Base-by-base conservation (phyloP, 1,140 invertebrate genomes). In the Drosophila saltans region DNA sequence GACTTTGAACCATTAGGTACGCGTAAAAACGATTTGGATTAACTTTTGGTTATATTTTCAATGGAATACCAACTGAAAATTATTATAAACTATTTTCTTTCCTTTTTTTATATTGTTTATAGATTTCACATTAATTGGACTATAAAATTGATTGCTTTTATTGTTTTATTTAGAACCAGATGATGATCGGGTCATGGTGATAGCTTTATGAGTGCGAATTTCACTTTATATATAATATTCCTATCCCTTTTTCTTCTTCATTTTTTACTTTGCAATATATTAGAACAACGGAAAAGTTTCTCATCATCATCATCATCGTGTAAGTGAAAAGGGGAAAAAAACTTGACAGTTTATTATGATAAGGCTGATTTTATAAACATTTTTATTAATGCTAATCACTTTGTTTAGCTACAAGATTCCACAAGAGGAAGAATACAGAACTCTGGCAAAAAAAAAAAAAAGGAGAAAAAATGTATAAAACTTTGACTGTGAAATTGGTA, bases 301-400 rank as follows among this genome's bases (percentile, higher is more conserved):
- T 66, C 77, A 61, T 63, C 58, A 61, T 45, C 52, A 58, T 60
- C 45, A 66, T 67, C 30, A n/a, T 43, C 30, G 62, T 56, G 43
- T 7, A 21, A 10, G 21, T 16, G 7, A 24, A 52, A 52, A 7
- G 9, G 21, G 45, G 33, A 36, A 36, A 36, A 36, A 52, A 52
- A 24, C 45, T 26, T 26, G 52, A 21, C 24, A 55, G 41, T 66
- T 63, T 45, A 56, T 69, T 52, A 74, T 70, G 79, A 78, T 81
- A 81, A 78, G 58, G 8, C 21, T 69, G 61, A 11, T 65, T 48
- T 61, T 40, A 80, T 81, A 66, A 69, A 43, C 55, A 45, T 39
- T 64, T 76, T 73, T 63, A 81, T 73, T 73, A 55, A 43, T 69
- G 73, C 66, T 76, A 77, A 77, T 81, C 62, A 78, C 45, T 52